Evolutionary conservation across 1,140 invertebrate species (phyloP), one percentile per base, ranked within the genome.

Genomic region (Drosophila quadrilineata): DNA sequence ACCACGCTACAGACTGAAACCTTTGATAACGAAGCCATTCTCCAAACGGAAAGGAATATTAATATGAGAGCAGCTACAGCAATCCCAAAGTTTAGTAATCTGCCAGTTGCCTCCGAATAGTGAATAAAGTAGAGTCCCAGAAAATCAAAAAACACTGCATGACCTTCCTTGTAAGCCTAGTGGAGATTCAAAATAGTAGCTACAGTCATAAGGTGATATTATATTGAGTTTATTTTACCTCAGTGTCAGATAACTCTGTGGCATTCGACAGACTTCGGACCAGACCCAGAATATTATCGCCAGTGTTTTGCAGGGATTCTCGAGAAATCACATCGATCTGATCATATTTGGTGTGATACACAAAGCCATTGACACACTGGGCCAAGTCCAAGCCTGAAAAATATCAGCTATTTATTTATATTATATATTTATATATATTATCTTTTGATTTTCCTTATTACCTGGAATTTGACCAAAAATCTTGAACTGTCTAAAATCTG

Each of bases 301-400:
- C 96, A 41, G 95, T 95, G 74, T 95, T 92, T 89, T 98, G 96
- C 14, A 97, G 91, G 3, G 95, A 93, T 2, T 94, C 96, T 6
- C 93, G 76, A 1, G 95, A 93, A 76, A 98, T 95, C 69, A 94
- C 92, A 68, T 94, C 91, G 16, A 94, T 92, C 3, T 91, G 91
- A 89, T 98, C 96, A 89, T 94, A 95, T 77, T 93, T 93, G 12
- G 96, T 98, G 79, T 98, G 97, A 82, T 98, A 98, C 0, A 98
- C 94, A 89, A 95, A 98, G 16, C 97, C 97, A 92, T 98, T 98
- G 21, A 94, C 92, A 50, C 94, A 94, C 92, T 97, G 98, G 3
- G 97, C 98, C 90, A 98, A 95, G 91, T 98, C 98, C 57, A 98
- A 40, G 2, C 73, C 71, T 74, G 10, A 1, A 2, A 10, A 6